Evolutionary conservation across 2,113 vertebrate species (phyloP).

Genomic region (Percina caprodes): DNA sequence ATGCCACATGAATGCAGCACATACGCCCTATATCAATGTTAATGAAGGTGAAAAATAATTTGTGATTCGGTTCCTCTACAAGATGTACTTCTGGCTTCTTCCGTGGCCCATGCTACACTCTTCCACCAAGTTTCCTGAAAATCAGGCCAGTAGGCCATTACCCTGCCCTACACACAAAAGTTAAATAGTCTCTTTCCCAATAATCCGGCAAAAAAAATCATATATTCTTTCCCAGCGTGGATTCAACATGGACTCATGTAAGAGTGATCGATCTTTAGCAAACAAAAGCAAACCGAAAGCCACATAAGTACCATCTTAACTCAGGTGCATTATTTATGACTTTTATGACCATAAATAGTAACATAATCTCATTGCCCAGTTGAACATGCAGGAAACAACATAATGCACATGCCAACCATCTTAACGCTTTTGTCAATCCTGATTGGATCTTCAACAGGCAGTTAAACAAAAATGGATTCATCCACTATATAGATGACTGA

Average conservation of each 20-base stretch:
- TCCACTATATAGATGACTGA: conserved; percentile 32
- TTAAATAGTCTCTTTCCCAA: neutral
- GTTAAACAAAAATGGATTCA: neutral
- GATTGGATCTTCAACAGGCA: conserved; percentile 14
- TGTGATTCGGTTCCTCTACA: too few species aligned
- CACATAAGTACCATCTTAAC: neutral
- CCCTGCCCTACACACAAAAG: neutral
- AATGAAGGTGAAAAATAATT: too few species aligned
- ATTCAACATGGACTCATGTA: neutral
- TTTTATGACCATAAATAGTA: too few species aligned
- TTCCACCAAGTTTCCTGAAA: too few species aligned
- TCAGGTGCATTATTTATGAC: neutral
- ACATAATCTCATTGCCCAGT: neutral
- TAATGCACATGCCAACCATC: conserved; percentile 10
- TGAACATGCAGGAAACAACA: neutral
- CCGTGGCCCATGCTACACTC: too few species aligned
- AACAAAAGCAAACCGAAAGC: neutral
- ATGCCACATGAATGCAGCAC: too few species aligned
- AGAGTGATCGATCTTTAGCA: neutral
- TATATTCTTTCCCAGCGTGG: neutral
- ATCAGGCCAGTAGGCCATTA: too few species aligned
- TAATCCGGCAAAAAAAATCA: neutral
- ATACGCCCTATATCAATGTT: too few species aligned
- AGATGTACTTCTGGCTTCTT: too few species aligned
- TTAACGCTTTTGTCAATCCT: conserved; percentile 6